Conservation (phyloP, 2,888 invertebrate species). For the Crocallis elinguaria region DNA sequence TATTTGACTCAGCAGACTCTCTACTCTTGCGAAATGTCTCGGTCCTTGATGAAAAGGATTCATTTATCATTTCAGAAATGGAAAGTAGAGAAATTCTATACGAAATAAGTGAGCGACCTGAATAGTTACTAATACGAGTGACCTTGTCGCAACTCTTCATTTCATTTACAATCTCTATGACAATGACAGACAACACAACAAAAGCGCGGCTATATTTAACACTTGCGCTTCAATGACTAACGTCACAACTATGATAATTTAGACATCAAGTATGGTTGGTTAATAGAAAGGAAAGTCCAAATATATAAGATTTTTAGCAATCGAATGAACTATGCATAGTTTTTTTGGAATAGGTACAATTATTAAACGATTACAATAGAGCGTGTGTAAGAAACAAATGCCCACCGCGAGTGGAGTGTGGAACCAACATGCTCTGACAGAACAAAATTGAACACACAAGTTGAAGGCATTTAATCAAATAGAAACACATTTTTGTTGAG, state of each 20-base stretch:
- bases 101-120: slow-evolving; percentile 17
- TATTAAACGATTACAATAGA: no score
- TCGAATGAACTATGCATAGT: no score
- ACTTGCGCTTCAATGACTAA: slow-evolving; percentile 16
- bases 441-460: not conserved
- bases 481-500: not conserved
- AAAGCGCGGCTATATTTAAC: slow-evolving; percentile 19
- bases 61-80: slow-evolving; percentile 19
- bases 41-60: slow-evolving; percentile 13
- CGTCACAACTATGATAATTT: not conserved
- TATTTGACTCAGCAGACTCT: not conserved
- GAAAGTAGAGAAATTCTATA: slow-evolving; percentile 23
- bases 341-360: no score
- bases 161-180: slow-evolving; percentile 13
- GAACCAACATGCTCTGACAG: not conserved
- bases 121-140: slow-evolving; percentile 4
- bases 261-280: no score
- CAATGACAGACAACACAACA: slow-evolving; percentile 10
- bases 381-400: not conserved
- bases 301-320: no score
- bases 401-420: not conserved
- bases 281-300: no score
- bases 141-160: slow-evolving; percentile 22
- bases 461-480: not conserved
- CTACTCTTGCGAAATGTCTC: slow-evolving; percentile 14